Percentiles rank a stretch among this genome's conserved stretches.
Evolutionary conservation across 2,888 invertebrate genomes (phyloP).

Genomic region (Drosophila acutilabella): DNA sequence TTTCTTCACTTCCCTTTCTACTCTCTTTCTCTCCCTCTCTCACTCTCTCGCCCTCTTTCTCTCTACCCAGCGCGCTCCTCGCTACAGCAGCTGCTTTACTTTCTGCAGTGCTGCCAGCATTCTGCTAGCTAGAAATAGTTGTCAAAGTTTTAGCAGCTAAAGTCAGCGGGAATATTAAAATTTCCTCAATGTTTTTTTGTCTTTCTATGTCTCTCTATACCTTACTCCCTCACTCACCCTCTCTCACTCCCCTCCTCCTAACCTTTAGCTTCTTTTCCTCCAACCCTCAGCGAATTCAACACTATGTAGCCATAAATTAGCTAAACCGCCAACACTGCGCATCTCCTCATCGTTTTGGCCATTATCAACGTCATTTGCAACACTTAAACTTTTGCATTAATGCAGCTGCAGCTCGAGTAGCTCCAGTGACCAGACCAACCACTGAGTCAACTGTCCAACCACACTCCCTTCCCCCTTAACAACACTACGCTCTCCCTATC

Average conservation of each 20-base stretch:
- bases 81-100: neutral
- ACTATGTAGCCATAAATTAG: neutral
- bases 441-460: slow-evolving; percentile 46
- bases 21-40: neutral
- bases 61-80: neutral
- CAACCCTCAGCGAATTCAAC: neutral
- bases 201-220: neutral
- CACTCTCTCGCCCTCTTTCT: neutral
- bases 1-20: neutral
- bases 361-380: slow-evolving; percentile 77
- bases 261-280: too few species aligned
- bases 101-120: neutral
- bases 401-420: slow-evolving; percentile 44
- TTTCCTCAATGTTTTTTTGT: neutral
- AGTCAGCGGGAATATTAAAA: neutral
- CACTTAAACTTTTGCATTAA: slow-evolving; percentile 77
- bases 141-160: neutral
- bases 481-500: neutral
- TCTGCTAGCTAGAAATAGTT: neutral
- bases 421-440: slow-evolving; percentile 51
- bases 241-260: neutral
- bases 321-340: neutral
- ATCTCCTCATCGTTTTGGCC: slow-evolving; percentile 43
- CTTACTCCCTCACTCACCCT: neutral
- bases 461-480: neutral